Percentiles rank a stretch among this genome's conserved stretches.
Conservation (phyloP, 1,140 invertebrate species). For the Drusus annulatus region DNA sequence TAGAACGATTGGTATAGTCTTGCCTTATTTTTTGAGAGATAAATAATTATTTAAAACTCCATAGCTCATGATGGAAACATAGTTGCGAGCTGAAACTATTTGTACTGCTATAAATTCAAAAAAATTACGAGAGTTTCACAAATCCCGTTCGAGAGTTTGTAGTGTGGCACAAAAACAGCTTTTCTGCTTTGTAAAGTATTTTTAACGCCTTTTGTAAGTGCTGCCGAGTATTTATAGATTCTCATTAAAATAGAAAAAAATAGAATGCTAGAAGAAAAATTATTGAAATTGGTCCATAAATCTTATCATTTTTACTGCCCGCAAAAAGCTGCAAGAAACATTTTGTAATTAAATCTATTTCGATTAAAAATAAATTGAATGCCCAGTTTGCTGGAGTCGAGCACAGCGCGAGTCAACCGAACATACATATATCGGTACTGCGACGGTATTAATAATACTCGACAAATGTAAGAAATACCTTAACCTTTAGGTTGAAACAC, state of each 20-base stretch:
- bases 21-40: background rate
- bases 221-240: background rate
- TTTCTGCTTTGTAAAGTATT: background rate
- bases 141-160: too few species aligned
- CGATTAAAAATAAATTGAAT: background rate
- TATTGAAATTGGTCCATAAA: background rate
- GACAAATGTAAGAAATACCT: background rate
- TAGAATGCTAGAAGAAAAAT: background rate
- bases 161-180: background rate
- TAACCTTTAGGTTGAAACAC: slow-evolving; percentile 8
- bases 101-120: background rate
- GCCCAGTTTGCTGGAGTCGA: background rate
- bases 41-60: background rate
- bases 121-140: background rate
- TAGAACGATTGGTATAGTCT: too few species aligned
- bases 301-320: background rate
- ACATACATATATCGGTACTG: background rate
- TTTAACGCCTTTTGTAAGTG: background rate
- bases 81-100: background rate
- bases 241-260: background rate
- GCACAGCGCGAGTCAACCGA: background rate
- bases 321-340: background rate
- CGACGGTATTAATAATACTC: background rate
- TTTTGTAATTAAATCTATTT: background rate
- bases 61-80: background rate